Conservation (phyloP, 2,113 vertebrate genomes). For the Hystrix cristata region DNA sequence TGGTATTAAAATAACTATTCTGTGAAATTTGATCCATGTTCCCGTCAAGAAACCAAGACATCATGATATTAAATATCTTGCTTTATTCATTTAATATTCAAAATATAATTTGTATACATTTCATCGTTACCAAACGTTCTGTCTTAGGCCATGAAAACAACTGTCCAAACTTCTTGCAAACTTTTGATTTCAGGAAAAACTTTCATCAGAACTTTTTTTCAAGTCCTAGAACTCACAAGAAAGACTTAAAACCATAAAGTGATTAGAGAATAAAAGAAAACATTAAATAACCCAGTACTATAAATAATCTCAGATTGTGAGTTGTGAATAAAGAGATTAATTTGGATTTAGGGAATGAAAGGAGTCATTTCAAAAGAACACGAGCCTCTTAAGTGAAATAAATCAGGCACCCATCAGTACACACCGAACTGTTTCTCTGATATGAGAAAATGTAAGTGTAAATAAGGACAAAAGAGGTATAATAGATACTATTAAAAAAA, state of each 20-base stretch:
- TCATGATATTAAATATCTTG: not conserved
- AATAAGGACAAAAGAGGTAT: too few species aligned
- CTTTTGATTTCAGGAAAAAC: slow-evolving; percentile 1
- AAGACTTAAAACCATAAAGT: not conserved
- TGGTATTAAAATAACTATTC: slow-evolving; percentile 18
- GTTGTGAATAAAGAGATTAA: not conserved
- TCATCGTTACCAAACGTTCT: not conserved
- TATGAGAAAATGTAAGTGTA: too few species aligned
- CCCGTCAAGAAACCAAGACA: not conserved
- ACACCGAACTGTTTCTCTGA: too few species aligned
- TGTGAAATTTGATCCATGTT: not conserved
- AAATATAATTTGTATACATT: not conserved
- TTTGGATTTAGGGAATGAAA: not conserved
- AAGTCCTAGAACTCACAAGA: not conserved
- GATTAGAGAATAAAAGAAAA: not conserved
- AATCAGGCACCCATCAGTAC: too few species aligned
- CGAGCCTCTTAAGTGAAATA: not conserved
- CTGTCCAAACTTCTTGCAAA: not conserved
- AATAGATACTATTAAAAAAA: too few species aligned
- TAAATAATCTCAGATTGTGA: not conserved
- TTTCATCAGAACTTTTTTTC: not conserved
- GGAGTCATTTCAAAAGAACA: not conserved
- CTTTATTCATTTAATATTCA: not conserved
- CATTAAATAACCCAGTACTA: not conserved
- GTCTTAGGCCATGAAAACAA: not conserved